Evolutionary conservation across 2,113 vertebrate genomes (phyloP).

Genomic region (Amazona vittata): DNA sequence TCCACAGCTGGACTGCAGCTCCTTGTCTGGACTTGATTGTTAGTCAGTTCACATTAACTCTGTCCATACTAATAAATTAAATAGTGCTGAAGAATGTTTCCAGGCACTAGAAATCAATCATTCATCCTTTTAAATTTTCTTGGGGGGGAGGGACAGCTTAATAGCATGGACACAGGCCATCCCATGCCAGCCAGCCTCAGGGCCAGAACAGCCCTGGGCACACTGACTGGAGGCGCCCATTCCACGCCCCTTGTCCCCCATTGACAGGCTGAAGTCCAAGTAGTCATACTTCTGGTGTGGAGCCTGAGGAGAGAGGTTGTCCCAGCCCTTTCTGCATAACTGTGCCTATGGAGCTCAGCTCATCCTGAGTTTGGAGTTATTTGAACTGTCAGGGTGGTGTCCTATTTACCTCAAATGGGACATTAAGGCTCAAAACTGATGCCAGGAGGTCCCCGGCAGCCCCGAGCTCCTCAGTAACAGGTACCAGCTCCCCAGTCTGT

Average conservation of each 20-base stretch:
- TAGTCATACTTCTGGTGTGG: neutral
- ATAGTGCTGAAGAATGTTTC: constrained; percentile 35
- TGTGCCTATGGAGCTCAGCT: neutral
- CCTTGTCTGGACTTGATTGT: neutral
- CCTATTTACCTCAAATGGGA: neutral
- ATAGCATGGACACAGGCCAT: neutral
- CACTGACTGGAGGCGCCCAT: neutral
- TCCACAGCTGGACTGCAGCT: neutral
- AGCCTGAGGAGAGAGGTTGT: neutral
- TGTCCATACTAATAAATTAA: constrained; percentile 33
- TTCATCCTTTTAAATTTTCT: neutral
- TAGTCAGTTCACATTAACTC: neutral
- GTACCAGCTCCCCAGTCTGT: neutral
- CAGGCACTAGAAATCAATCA: constrained; percentile 45
- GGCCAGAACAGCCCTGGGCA: neutral
- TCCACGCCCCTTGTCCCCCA: neutral
- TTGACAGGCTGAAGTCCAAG: neutral
- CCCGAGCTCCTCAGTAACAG: neutral
- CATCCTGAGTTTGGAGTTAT: neutral
- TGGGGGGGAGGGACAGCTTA: neutral
- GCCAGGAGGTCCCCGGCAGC: neutral
- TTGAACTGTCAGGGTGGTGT: neutral
- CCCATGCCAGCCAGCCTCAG: neutral
- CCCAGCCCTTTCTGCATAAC: neutral
- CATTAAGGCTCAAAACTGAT: neutral